Evolutionary conservation across 2,113 vertebrate species (phyloP).

Genomic region (Eubucco bourcierii): DNA sequence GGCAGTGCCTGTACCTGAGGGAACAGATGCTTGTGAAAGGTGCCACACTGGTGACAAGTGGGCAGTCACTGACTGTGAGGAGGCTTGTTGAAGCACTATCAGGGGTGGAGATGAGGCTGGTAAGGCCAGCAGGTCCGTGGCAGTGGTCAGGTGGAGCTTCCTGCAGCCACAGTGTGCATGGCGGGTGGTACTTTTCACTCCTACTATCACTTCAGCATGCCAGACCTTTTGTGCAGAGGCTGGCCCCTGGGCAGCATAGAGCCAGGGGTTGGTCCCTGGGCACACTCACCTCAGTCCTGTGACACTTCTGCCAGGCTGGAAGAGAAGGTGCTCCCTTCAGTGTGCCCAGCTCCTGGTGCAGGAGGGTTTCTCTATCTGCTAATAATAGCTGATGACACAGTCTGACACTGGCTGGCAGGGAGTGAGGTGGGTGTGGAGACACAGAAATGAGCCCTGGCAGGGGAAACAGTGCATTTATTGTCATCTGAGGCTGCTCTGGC

Average conservation of each 20-base stretch:
- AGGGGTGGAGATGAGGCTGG: rapidly evolving
- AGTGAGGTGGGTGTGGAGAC: not conserved
- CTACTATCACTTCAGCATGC: rapidly evolving
- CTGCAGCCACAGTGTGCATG: rapidly evolving
- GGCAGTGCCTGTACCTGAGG: not conserved
- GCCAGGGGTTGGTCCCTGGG: not conserved
- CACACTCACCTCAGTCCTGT: rapidly evolving
- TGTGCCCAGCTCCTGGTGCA: not conserved
- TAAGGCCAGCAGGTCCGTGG: not conserved
- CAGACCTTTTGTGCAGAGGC: not conserved
- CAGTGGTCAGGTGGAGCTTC: rapidly evolving
- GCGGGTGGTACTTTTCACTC: not conserved
- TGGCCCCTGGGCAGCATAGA: not conserved
- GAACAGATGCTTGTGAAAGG: not conserved
- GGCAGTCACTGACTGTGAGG: rapidly evolving
- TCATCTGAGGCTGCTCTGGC: not conserved
- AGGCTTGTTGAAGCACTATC: not conserved
- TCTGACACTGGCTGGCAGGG: not conserved
- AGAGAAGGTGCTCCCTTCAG: not conserved
- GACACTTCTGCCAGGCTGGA: rapidly evolving
- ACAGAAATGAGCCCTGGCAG: conserved; percentile 1
- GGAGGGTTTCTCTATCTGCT: not conserved
- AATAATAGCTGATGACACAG: conserved; percentile 6
- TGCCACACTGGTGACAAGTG: rapidly evolving
- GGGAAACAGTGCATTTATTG: conserved; percentile 38